These are phyloP conservation scores for Girardia tigrina DNA, from an alignment of 2,888 invertebrate genomes.

Conservation along the genomic window DNA sequence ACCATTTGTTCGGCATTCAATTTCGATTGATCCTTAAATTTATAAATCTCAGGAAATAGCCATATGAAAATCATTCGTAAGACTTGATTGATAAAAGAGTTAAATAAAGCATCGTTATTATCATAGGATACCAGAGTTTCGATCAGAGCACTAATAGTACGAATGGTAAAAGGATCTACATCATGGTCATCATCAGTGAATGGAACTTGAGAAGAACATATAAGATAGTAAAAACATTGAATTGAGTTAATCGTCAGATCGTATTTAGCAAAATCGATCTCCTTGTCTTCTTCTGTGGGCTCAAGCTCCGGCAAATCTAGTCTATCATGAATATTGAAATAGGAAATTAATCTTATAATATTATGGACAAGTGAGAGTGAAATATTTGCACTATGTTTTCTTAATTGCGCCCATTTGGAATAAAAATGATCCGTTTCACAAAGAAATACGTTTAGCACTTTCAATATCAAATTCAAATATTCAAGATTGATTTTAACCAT, in stretches of 20 bases:
- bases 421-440: not conserved
- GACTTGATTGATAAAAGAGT: constrained; percentile 6
- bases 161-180: not conserved
- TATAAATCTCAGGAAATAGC: not conserved
- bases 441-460: not conserved
- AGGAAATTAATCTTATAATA: not conserved
- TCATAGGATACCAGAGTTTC: not conserved
- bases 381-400: not conserved
- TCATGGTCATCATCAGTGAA: not conserved
- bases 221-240: constrained; percentile 4
- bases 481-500: not conserved
- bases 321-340: not conserved
- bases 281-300: not conserved
- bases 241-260: not conserved
- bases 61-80: not conserved
- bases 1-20: not conserved
- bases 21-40: not conserved
- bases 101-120: not conserved
- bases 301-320: not conserved
- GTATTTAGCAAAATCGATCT: not conserved
- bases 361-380: not conserved
- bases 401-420: constrained; percentile 6
- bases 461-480: not conserved
- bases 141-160: not conserved
- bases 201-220: not conserved